Conservation (phyloP, 2,113 vertebrate species). For the Microcebus ravelobensis region DNA sequence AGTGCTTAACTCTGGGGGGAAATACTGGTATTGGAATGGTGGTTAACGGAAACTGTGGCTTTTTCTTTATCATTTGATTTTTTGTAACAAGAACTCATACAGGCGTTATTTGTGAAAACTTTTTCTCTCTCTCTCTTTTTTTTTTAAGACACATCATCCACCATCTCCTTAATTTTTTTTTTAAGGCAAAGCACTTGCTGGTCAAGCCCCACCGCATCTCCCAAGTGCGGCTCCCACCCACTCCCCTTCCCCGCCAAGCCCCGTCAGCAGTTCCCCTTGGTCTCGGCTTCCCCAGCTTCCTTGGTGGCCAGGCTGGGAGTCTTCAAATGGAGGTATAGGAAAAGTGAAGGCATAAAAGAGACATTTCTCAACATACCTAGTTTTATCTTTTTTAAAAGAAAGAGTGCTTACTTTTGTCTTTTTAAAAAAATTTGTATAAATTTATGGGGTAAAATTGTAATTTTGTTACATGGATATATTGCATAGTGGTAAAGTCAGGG, state of each 20-base stretch:
- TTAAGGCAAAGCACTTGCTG: constrained; percentile 14
- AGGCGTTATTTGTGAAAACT: not conserved
- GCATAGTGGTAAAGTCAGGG: too few relatives aligned
- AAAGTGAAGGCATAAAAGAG: not conserved
- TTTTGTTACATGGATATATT: too few relatives aligned
- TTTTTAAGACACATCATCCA: too few relatives aligned
- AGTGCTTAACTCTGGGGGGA: not conserved
- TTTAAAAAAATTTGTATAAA: too few relatives aligned
- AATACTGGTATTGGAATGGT: not conserved
- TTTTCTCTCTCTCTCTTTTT: not conserved
- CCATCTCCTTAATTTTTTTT: constrained; percentile 19
- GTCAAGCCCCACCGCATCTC: not conserved
- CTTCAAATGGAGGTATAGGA: not conserved
- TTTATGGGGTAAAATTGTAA: too few relatives aligned
- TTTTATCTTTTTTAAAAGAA: not conserved
- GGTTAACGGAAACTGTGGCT: not conserved
- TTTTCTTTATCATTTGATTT: not conserved
- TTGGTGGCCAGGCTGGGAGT: constrained; percentile 51
- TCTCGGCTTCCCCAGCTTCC: constrained; percentile 48
- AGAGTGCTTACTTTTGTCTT: too few relatives aligned
- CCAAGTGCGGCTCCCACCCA: not conserved
- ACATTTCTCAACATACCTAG: not conserved
- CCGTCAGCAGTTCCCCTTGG: constrained; percentile 69
- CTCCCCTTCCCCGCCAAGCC: not conserved
- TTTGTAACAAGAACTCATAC: not conserved